Base-by-base conservation (phyloP, 1,140 invertebrate species). In the Ceratoteleas bidentatus region DNA sequence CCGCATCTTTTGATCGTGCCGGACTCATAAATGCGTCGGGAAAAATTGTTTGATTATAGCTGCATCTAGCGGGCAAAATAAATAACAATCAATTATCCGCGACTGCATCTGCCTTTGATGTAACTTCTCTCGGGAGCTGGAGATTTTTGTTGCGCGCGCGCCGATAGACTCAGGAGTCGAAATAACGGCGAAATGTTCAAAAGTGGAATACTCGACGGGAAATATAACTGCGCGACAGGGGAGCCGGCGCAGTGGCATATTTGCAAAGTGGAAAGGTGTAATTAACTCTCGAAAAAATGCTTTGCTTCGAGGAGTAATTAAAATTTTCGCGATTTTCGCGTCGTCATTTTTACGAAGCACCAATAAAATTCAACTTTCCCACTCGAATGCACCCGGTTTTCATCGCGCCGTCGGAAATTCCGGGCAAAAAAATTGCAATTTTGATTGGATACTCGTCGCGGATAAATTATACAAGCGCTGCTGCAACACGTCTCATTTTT, bases 211-310 rank as follows among this genome's bases (percentile, higher is more conserved):
- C 79, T 82, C 73, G 68, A 73, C 73, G 68, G 54, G 54, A 77
- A 82, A 76, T 76, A 70, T 76, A 77, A 68, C 73, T 68, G 50
- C 49, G 58, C 74, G 80, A 77, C 64, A 74, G 74, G 47, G 58
- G 69, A 64, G 69, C 69, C 52, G 80, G 38, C 73, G 57, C 73
- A 77, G 77, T 73, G 61, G 66, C 66, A 66, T 72, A 66, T 82
- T 76, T 73, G 69, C 69, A 61, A 50, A 77, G 62, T 64, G 79
- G 66, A 77, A 77, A 77, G 64, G 69, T 77, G 73, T 82, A 77
- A 82, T 82, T 82, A 82, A 70, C 73, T 77, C 73, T 77, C 73
- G 57, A 73, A 77, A 82, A 76, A 69, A 24, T 24, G 70, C 60
- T 69, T 72, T 66, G 72, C 57, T 73, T 82, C 68, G 64, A 68